Base-by-base conservation (phyloP, 1,140 invertebrate genomes). In the Eupristina koningsbergeri region DNA sequence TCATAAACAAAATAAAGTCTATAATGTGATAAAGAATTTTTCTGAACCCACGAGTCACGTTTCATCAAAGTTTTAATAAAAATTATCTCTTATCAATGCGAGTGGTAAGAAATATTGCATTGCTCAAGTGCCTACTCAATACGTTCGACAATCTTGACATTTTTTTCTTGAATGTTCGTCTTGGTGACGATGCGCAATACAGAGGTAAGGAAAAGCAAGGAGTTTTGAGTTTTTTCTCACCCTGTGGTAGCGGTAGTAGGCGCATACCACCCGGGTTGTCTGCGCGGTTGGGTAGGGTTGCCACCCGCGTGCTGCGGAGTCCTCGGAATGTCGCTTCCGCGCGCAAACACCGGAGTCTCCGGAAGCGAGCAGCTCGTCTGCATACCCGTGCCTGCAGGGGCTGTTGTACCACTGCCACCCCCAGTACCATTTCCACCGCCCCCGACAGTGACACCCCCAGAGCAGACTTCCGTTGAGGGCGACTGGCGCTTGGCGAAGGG, bases 341-440 rank as follows among this genome's bases (percentile, higher is more conserved):
- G 93, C 19, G 96, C 95, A 90, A 97, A 97, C 47, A 97, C 96
- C 8, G 96, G 96, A 17, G 96, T 97, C 92, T 97, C 96, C 11
- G 96, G 96, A 67, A 97, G 92, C 86, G 96, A 96, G 86, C 96
- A 96, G 6, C 96, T 96, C 1, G 96, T 96, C 90, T 96, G 96
- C 90, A 96, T 93, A 45, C 95, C 91, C 26, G 90, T 89, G 75
- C 88, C 89, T 0, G 89, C 87, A 17, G 86, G 88, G 19, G 87
- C 88, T 74, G 73, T 86, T 0, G 39, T 34, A 3, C 89, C 87
- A 22, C 91, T 92, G 11, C 41, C 41, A 7, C 41, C 41, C 41
- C 91, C 88, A 26, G 22, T 73, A 77, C 88, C 89, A 93, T 93
- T 86, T 93, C 94, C 87, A 94, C 92, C 85, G 0, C 90, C 90